A percentile compares a stretch with the other conserved stretches of the same genome.
phyloP scores from a whole-genome alignment of 1,140 invertebrate genomes.

The Micrasema minimum region DNA sequence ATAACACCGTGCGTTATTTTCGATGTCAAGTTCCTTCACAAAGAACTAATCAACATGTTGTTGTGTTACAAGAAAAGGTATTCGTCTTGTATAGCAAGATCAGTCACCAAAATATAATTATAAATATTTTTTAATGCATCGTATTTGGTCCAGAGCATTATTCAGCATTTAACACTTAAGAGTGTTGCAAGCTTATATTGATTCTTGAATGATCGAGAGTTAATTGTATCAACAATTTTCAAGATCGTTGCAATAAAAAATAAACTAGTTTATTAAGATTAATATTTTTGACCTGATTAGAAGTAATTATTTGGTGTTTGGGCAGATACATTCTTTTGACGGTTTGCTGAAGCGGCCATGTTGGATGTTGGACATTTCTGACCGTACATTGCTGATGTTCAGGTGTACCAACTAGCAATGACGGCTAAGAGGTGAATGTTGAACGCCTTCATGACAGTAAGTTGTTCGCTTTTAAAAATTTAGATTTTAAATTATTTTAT shows the following conservation, averaged over 20 bases:
- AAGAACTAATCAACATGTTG: too few species aligned
- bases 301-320: constrained; percentile 30
- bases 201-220: constrained; percentile 12
- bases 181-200: constrained; percentile 1
- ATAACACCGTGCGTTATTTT: too few species aligned
- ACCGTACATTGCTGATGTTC: too few species aligned
- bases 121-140: background rate
- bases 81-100: constrained; percentile 10
- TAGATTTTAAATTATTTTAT: too few species aligned
- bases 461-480: too few species aligned
- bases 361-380: too few species aligned
- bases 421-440: too few species aligned
- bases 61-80: too few species aligned
- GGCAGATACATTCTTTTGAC: constrained; percentile 16
- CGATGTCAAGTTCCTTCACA: too few species aligned
- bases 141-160: constrained; percentile 5
- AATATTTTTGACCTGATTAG: constrained; percentile 34
- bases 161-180: constrained; percentile 13
- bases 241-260: constrained; percentile 29
- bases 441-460: too few species aligned
- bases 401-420: too few species aligned
- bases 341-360: background rate
- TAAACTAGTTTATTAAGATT: constrained; percentile 17
- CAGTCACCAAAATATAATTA: constrained; percentile 21
- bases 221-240: constrained; percentile 17